Base-by-base conservation (phyloP, 1,140 invertebrate species). In the Melanaphis sacchari region DNA sequence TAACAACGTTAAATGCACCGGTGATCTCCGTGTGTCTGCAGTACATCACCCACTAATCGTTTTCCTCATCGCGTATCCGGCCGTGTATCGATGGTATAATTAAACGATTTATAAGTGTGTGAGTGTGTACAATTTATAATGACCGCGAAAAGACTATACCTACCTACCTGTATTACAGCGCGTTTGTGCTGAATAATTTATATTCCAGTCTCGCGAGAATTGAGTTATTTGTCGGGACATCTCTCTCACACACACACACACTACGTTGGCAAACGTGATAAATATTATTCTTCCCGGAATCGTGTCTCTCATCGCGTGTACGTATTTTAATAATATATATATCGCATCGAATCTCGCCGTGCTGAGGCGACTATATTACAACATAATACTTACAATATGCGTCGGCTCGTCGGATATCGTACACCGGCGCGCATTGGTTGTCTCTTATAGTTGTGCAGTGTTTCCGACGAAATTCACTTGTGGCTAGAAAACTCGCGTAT, bases 201-300 rank as follows among this genome's bases (percentile, higher is more conserved):
- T 90, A 40, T 90, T 90, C 88, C 49, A 40, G 88, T 90, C 59
- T 54, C 40, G 22, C 36, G 49, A 22, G 38, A 40, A 54, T 59
- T 59, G 49, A 59, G 88, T 59, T 54, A 40, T 90, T 90, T 59
- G 88, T 88, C 24, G 41, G 41, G 43, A 87, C 40, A 84, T 43
- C 84, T 21, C 41, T 11, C 26, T 31, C 84, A 31, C 26, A 43
- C 82, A 26, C 22, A 26, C 40, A 26, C 82, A 15, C 40, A 85
- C 81, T 4, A 15, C 85, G 85, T 43, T 40, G 38, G 41, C 18
- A 31, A 43, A 7, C 9, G 36, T 26, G 87, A 89, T 89, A 38
- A 89, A 89, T 54, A 40, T 24, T 54, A 26, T 89, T 43, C 24
- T 84, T 11, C 2, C 38, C 38, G 81, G 22, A 84, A 38, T 84